These are phyloP conservation scores for Venustaconcha ellipsiformis DNA, from an alignment of 1,140 invertebrate genomes.

Conservation along the genomic window DNA sequence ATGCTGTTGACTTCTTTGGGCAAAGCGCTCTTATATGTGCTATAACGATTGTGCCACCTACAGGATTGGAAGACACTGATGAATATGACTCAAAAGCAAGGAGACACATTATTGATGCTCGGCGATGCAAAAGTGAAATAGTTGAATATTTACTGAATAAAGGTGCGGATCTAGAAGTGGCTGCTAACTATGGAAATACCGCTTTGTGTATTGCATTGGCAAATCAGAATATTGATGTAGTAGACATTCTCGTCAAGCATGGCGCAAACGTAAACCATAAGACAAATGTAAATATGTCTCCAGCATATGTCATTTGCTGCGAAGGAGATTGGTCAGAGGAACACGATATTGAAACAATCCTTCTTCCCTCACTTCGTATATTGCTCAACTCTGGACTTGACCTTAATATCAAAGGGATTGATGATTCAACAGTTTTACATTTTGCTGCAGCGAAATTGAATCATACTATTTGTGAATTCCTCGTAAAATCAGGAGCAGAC, in stretches of 20 bases:
- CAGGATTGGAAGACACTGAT: background rate
- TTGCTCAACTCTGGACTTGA: slow-evolving; percentile 3
- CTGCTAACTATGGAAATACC: background rate
- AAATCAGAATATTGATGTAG: slow-evolving; percentile 1
- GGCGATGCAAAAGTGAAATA: background rate
- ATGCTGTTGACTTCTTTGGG: slow-evolving; percentile 1
- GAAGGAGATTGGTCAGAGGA: slow-evolving; percentile 2
- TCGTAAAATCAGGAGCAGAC: slow-evolving; percentile 4
- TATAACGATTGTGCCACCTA: background rate
- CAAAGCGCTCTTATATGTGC: slow-evolving; percentile 5
- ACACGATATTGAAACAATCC: background rate
- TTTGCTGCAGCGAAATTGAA: slow-evolving; percentile 3
- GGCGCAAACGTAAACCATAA: background rate
- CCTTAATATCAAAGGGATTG: slow-evolving; percentile 7
- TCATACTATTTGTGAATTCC: slow-evolving; percentile 3
- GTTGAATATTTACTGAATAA: slow-evolving; percentile 12
- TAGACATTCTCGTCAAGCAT: slow-evolving; percentile 1
- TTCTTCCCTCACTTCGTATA: slow-evolving; percentile 2
- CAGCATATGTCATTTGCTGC: slow-evolving; percentile 7
- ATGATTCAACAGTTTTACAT: slow-evolving; percentile 10
- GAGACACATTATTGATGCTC: too few relatives aligned
- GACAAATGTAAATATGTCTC: slow-evolving; percentile 4
- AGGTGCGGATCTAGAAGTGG: slow-evolving; percentile 13
- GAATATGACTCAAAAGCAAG: too few relatives aligned
- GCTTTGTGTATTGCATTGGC: background rate